Evolutionary conservation across 2,113 vertebrate genomes (phyloP), one percentile per base, ranked within the genome.

Genomic region (Xiphophorus hellerii): DNA sequence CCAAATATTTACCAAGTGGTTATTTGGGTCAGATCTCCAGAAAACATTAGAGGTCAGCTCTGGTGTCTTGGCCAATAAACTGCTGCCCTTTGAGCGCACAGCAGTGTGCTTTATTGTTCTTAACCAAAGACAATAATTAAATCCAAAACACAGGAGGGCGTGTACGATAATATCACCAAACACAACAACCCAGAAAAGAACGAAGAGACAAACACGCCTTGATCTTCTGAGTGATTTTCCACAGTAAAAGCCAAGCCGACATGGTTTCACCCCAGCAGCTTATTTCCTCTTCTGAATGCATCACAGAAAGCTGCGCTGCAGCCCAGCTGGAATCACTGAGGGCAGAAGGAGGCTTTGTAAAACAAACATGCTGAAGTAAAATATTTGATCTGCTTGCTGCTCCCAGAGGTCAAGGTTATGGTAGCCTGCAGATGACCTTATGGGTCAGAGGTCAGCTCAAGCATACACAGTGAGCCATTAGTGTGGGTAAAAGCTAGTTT

Each of bases 311-410:
- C 86, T 70, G 71, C 87, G 81, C 87, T 84, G 8, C 17, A 84
- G 84, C 90, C 88, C 93, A 93, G 92, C 93, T 94, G 93, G 92
- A 92, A 87, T 84, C 85, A 88, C 92, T 84, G 88, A 84, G 84
- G 84, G 84, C 85, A 89, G 85, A 89, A 87, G 82, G 80, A 80
- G 85, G 89, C 88, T 93, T 92, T 90, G 79, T 89, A 87, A 89
- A 88, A 91, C 88, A 92, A 92, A 93, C 88, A 92, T 39, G 85
- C 90, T 83, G 80, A 78, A 90, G 83, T 90, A 81, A 91, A 90
- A 92, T 91, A 91, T 93, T 91, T 81, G 83, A 92, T 88, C 78
- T 61, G 81, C 75, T 86, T 35, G 80, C 87, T 79, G 84, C 84
- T 67, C 87, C 71, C 78, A 91, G 68, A 87, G 91, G 90, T 93